Evolutionary conservation across 53 echinoderm and acorn worm species (phyloP), one percentile per base, ranked within the genome.

Genomic region (Temnopleurus reevesii): DNA sequence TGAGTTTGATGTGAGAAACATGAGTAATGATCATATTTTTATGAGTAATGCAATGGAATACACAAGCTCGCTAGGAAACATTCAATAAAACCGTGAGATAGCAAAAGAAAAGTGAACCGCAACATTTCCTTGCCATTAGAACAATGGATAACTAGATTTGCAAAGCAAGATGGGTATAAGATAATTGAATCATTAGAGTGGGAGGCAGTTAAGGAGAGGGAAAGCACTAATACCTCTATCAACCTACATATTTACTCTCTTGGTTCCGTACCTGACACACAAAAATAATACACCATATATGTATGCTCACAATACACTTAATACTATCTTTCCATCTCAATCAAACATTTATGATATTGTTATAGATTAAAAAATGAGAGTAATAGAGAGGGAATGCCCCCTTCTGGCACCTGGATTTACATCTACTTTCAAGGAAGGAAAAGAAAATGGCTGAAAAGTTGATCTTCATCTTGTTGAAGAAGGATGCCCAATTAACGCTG

Each of bases 381-480:
- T 38, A 41, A 71, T 36, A 9, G 23, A 38, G 41, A 41, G 65
- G 71, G 71, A 12, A 71, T 71, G 30, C 71, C 71, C n/a, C 71
- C 71, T 71, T 38, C 71, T 71, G 36, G 41, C 71, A 71, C 71
- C 71, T 43, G 71, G 71, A 41, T 23, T 71, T 71, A 36, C 46
- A 79, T 29, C 79, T 79, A 27, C 79, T 79, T n/a, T 79, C 8
- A 79, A 79, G 79, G 79, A 79, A 79, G 79, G 79, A 79, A 79
- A 79, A 41, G 19, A 49, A 79, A 79, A 47, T 47, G 49, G 49
- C 79, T 79, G 79, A 79, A 49, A 49, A 79, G 46, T 47, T 79
- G 79, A 79, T 79, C 79, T 79, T 79, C 79, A 79, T 79, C 79
- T 79, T 79, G n/a, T 53, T 49, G 35, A 15, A 85, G 60, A 51